phyloP scores from a whole-genome alignment of 1,140 invertebrate genomes.

The Drosophila equinoxialis region DNA sequence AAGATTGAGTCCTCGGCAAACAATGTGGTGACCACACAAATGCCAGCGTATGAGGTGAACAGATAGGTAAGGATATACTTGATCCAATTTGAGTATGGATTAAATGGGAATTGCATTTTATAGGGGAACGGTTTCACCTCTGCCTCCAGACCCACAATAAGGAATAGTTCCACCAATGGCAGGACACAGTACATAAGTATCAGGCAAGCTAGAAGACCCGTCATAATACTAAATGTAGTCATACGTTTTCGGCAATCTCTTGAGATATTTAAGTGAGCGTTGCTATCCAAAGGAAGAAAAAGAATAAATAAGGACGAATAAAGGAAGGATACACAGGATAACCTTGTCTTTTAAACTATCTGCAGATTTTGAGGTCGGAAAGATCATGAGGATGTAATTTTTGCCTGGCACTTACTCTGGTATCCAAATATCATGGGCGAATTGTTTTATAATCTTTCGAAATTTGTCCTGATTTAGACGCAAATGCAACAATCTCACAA shows the following conservation, averaged over 20 bases:
- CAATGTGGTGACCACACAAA: conserved; percentile 80
- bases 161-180: conserved; percentile 68
- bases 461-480: conserved; percentile 60
- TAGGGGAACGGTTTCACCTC: conserved; percentile 76
- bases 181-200: conserved; percentile 78
- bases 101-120: conserved; percentile 76
- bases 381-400: too few relatives aligned
- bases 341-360: too few relatives aligned
- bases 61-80: conserved; percentile 68
- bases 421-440: conserved; percentile 75
- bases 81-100: conserved; percentile 59
- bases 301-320: neutral
- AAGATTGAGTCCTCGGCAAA: conserved; percentile 80
- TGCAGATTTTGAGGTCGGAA: too few relatives aligned
- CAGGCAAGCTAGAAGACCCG: conserved; percentile 59
- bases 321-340: too few relatives aligned
- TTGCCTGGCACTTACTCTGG: conserved; percentile 55
- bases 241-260: conserved; percentile 57
- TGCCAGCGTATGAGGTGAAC: conserved; percentile 75
- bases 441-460: conserved; percentile 56
- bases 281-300: conserved; percentile 19
- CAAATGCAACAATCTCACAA: conserved; percentile 71
- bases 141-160: conserved; percentile 27
- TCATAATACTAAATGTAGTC: conserved; percentile 69
- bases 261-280: conserved; percentile 36